These are phyloP conservation scores for Salpingus planirostris DNA, from an alignment of 2,888 invertebrate genomes.

Conservation along the genomic window DNA sequence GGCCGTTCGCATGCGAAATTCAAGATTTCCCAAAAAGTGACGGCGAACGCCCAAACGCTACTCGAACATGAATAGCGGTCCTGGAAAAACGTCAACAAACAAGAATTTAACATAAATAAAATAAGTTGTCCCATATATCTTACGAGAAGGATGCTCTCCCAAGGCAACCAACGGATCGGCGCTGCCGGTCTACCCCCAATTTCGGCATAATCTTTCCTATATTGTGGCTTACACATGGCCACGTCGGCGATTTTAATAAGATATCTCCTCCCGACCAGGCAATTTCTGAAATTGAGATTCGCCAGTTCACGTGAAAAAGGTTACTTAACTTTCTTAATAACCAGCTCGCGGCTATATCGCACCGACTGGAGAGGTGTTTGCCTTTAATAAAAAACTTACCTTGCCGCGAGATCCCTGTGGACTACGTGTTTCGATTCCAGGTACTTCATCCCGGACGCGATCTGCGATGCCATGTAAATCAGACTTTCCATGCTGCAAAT, in stretches of 20 bases:
- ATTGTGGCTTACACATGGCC: conserved; percentile 54
- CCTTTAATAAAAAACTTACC: conserved; percentile 33
- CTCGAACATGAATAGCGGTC: conserved; percentile 55
- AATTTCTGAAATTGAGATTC: too few relatives aligned
- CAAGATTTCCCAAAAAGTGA: conserved; percentile 57
- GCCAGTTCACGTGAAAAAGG: too few relatives aligned
- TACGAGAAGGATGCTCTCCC: conserved; percentile 57
- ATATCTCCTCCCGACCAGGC: conserved; percentile 52
- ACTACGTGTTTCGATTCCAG: conserved; percentile 69
- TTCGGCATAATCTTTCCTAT: conserved; percentile 55
- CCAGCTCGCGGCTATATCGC: too few relatives aligned
- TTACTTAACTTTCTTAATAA: too few relatives aligned
- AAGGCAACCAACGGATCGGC: conserved; percentile 56
- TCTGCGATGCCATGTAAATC: conserved; percentile 64
- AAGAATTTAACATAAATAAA: conserved; percentile 2
- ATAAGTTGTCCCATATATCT: conserved; percentile 13
- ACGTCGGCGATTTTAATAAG: conserved; percentile 54
- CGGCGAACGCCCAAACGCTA: conserved; percentile 56
- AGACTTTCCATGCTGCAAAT: conserved; percentile 54
- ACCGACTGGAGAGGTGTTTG: too few relatives aligned
- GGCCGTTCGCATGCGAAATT: conserved; percentile 52
- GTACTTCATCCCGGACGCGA: conserved; percentile 73
- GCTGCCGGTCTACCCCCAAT: conserved; percentile 53
- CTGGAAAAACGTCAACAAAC: conserved; percentile 34
- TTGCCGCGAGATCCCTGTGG: conserved; percentile 69